Evolutionary conservation across 2,888 invertebrate genomes (phyloP).

Genomic region (Fragum fragum): DNA sequence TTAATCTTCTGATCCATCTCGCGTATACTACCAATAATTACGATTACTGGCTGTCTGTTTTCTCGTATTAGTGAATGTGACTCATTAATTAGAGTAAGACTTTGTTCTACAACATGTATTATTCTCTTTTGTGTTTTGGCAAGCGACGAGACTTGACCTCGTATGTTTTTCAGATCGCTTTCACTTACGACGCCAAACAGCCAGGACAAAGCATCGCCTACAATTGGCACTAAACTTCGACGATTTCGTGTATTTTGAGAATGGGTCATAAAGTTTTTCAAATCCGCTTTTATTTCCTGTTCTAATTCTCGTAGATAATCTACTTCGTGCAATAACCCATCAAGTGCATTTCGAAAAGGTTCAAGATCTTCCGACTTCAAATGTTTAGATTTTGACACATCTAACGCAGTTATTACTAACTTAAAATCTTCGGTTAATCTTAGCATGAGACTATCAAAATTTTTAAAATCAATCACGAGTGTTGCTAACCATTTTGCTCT

Average conservation of each 20-base stretch:
- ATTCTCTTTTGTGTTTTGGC: background rate
- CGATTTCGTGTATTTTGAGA: background rate
- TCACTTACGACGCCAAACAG: background rate
- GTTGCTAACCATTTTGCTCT: slow-evolving; percentile 16
- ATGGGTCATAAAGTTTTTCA: background rate
- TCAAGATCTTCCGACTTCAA: no score
- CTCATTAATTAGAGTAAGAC: background rate
- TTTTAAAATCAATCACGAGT: background rate
- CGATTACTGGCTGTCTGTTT: slow-evolving; percentile 4
- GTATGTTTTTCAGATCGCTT: background rate
- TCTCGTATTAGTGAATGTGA: background rate
- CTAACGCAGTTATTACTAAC: background rate
- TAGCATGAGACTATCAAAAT: background rate
- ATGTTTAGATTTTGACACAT: background rate
- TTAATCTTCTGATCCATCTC: background rate
- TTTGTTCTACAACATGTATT: slow-evolving; percentile 9
- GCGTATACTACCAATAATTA: background rate
- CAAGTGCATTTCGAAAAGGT: background rate
- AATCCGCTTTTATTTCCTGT: background rate
- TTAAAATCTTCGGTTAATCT: background rate
- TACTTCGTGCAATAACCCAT: background rate
- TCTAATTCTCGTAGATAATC: background rate
- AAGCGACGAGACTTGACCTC: background rate
- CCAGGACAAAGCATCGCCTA: background rate
- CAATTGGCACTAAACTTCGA: background rate